Evolutionary conservation across 2,888 invertebrate species (phyloP).

Genomic region (Sicus ferrugineus): DNA sequence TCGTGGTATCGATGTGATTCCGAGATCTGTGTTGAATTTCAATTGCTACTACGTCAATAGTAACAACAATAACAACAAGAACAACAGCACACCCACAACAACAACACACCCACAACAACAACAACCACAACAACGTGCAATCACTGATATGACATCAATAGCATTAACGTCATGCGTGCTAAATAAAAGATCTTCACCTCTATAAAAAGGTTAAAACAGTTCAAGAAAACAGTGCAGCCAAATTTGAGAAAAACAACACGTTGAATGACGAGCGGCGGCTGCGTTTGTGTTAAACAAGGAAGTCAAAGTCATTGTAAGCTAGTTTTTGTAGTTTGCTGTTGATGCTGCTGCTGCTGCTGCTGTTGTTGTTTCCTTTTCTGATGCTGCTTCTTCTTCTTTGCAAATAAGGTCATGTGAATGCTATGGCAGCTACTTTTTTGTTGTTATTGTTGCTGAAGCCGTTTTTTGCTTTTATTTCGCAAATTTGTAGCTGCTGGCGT

Average conservation of each 20-base stretch:
- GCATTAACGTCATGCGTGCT: conserved; percentile 4
- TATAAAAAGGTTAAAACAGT: not conserved
- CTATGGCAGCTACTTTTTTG: conserved; percentile 16
- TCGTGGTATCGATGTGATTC: too few species aligned
- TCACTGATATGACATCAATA: too few species aligned
- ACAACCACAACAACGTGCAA: not conserved
- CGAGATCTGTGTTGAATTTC: conserved; percentile 6
- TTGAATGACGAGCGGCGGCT: not conserved
- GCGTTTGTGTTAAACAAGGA: not conserved
- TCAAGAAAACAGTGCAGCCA: not conserved
- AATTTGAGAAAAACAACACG: not conserved
- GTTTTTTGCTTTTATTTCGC: too few species aligned
- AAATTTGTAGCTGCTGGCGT: too few species aligned
- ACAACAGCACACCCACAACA: not conserved
- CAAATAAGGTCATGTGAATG: conserved; percentile 29
- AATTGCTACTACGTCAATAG: not conserved
- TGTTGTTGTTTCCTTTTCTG: not conserved
- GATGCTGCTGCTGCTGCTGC: not conserved
- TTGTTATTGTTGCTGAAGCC: not conserved
- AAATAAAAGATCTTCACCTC: not conserved
- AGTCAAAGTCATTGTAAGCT: not conserved
- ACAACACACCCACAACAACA: not conserved
- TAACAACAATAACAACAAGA: not conserved
- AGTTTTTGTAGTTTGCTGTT: not conserved
- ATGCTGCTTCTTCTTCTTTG: not conserved